Evolutionary conservation across 2,113 vertebrate genomes (phyloP), one percentile per base, ranked within the genome.

Genomic region (Hypocryptadius cinnamomeus): DNA sequence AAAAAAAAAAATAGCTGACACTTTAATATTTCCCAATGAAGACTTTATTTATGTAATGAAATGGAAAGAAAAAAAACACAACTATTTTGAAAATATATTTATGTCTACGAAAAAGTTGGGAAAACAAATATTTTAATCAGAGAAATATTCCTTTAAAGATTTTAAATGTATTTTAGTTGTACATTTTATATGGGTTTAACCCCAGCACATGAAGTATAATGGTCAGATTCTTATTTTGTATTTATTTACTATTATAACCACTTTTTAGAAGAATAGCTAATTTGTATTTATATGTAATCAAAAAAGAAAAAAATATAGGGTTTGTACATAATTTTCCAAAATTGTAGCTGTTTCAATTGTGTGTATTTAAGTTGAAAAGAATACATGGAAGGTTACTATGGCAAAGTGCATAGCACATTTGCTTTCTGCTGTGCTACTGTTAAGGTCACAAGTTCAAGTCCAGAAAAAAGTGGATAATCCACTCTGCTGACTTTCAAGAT

Each of bases 241-340:
- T 99, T 99, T 99, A 99, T 99, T 99, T 99, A 97, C 98, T 99
- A 99, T 99, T 98, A 99, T 99, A 99, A 99, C 99, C 99, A 99
- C 99, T 99, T 99, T 99, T 99, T 99, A 99, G 98, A 99, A 98
- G 95, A 99, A 99, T 99, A 99, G 99, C 98, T 98, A 98, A 98
- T 99, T 99, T 99, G 99, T 99, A 99, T 99, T 99, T 99, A 99
- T 98, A 97, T 98, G 97, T 98, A 98, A 98, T 99, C 99, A 97
- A 98, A 98, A 98, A 98, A 98, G 91, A 95, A 97, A 97, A 97
- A 97, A 99, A 97, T 98, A 98, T 98, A 96, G 98, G 98, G 98
- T 98, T 98, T 98, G 97, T 98, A 99, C 97, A 98, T 98, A 98
- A 98, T 98, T 98, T 98, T 98, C 97, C 90, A 96, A 95, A 97